Conservation (phyloP, 2,797 vertebrate species). For the Sebastes oblongus region DNA sequence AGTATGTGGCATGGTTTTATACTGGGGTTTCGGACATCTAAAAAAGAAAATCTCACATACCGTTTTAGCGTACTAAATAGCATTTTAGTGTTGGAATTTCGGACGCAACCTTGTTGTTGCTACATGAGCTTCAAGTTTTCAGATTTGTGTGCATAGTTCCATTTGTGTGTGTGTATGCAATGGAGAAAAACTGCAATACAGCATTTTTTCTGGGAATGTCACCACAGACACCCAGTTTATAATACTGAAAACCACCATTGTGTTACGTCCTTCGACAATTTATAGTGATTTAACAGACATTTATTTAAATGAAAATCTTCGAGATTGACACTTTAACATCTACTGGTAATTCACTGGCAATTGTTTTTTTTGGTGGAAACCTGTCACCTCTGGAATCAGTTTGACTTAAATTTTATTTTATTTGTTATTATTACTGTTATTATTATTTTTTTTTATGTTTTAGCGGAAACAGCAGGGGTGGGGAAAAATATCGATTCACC, state of each 20-base stretch:
- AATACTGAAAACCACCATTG: neutral
- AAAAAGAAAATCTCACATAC: too few relatives aligned
- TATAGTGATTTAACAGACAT: neutral
- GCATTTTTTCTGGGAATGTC: neutral
- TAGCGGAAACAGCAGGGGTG: accelerated
- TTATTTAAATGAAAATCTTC: neutral
- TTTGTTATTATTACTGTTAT: too few relatives aligned
- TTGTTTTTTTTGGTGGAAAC: neutral
- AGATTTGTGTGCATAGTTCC: too few relatives aligned
- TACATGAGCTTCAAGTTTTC: too few relatives aligned
- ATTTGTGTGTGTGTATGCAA: too few relatives aligned
- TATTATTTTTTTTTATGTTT: neutral
- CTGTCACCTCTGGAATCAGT: neutral
- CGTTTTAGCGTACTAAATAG: too few relatives aligned
- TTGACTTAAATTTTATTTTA: neutral
- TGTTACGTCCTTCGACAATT: neutral
- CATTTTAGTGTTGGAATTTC: too few relatives aligned
- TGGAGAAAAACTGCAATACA: neutral
- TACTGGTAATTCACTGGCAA: neutral
- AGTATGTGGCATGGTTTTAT: too few relatives aligned
- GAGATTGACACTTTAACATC: neutral
- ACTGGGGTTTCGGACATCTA: too few relatives aligned
- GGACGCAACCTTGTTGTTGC: too few relatives aligned
- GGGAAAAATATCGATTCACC: too few relatives aligned
- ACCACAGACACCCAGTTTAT: neutral